These are phyloP conservation scores for sheep (Ovis aries) DNA, from an alignment of 2,113 vertebrate genomes.

Conservation along the genomic window DNA sequence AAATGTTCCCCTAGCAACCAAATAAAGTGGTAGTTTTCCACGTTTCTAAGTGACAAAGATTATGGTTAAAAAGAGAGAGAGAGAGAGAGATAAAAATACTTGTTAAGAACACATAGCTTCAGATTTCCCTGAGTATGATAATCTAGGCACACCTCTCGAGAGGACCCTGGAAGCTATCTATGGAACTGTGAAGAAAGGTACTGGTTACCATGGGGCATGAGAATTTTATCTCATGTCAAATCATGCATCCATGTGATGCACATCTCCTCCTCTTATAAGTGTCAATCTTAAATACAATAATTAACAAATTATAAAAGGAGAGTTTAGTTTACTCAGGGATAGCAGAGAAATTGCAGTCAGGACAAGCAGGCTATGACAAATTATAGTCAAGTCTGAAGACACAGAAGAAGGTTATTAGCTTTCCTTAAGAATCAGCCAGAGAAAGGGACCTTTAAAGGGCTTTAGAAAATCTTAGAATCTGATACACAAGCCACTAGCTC, in stretches of 20 bases:
- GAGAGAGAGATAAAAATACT: not conserved
- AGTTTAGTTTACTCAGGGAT: not conserved
- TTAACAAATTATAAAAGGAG: not conserved
- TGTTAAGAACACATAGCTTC: not conserved
- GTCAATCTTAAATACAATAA: not conserved
- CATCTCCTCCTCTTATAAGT: not conserved
- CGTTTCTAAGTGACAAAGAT: slow-evolving; percentile 14
- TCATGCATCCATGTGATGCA: not conserved
- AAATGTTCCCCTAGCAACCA: not conserved
- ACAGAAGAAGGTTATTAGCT: not conserved
- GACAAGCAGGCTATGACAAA: not conserved
- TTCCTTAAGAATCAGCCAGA: not conserved
- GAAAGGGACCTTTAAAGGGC: not conserved
- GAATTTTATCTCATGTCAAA: not conserved
- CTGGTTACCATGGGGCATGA: not conserved
- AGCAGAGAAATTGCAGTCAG: not conserved
- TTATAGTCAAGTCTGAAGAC: not conserved
- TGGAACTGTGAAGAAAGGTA: not conserved
- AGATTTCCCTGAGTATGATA: not conserved
- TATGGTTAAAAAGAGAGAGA: not conserved
- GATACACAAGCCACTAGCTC: not conserved
- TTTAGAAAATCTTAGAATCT: not conserved
- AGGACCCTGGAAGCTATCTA: not conserved
- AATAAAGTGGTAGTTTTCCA: not conserved
- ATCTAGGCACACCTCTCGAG: not conserved